Evolutionary conservation across 2,113 vertebrate species (phyloP).

Genomic region (Scopus umbretta): DNA sequence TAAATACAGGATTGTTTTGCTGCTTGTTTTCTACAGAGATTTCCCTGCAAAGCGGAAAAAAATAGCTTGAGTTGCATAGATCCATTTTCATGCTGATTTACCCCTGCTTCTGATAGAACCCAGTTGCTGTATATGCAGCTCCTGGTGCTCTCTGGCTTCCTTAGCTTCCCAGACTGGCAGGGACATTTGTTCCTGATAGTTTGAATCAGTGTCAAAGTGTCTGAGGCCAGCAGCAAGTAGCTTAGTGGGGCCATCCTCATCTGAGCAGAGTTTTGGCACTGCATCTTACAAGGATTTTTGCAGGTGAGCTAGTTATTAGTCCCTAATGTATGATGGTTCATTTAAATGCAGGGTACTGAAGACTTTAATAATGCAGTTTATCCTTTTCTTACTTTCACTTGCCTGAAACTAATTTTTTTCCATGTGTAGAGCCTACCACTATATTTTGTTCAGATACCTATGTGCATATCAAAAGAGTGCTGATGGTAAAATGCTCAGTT

Average conservation of each 20-base stretch:
- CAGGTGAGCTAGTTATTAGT: neutral
- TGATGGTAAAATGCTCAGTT: neutral
- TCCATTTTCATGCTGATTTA: neutral
- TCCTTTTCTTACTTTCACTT: neutral
- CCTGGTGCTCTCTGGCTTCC: neutral
- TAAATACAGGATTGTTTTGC: neutral
- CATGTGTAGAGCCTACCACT: neutral
- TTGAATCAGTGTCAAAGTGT: neutral
- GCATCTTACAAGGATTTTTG: neutral
- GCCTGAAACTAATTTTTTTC: neutral
- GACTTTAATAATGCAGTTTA: neutral
- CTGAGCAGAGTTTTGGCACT: neutral
- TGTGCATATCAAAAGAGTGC: neutral
- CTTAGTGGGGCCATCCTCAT: neutral
- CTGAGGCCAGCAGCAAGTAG: neutral
- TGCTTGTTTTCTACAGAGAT: neutral
- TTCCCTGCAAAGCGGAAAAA: neutral
- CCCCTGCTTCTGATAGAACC: neutral
- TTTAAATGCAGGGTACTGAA: neutral
- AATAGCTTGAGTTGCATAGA: neutral
- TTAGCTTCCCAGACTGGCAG: neutral
- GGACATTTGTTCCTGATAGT: neutral
- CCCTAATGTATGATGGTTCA: neutral
- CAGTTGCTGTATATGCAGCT: neutral
- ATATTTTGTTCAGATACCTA: neutral